Base-by-base conservation (phyloP, 2,888 invertebrate genomes). In the Invenusta paracnida region DNA sequence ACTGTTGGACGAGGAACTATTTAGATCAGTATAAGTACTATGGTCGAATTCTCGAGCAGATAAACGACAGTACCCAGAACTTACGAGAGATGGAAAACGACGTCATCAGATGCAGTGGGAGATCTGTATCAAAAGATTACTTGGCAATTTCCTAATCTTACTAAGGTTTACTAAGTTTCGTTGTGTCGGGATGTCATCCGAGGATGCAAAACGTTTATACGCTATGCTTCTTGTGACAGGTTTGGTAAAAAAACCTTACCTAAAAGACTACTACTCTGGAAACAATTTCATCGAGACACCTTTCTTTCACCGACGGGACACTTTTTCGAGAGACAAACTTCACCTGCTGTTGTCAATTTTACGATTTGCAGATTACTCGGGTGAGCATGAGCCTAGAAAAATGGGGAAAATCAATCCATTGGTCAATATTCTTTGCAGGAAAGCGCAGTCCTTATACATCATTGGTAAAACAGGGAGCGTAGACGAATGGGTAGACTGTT, bases 21-120 rank as follows among this genome's bases (percentile, higher is more conserved):
- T 79, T 79, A 79, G 79, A 79, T 79, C 79, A 79, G 79, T 79
- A 27, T n/a, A n/a, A n/a, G 79, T n/a, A 25, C 29, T 79, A 79
- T 79, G 79, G 79, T 79, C 79, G 79, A 79, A 79, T 79, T 79
- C 79, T 79, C 79, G n/a, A 79, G 79, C 79, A 79, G 79, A 23
- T 79, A 79, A 79, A 79, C 11, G 79, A n/a, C 79, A 79, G 28
- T 79, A 79, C 79, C 79, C 79, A 79, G 79, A 79, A 27, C 25
- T 79, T 2, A 79, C 79, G 25, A 79, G 79, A 79, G 79, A 79
- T 79, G 79, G 79, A 79, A 79, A n/a, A 79, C 79, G 79, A 79
- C n/a, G 79, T 79, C 79, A 79, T 79, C 79, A 79, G 79, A n/a
- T 79, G 79, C 79, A 79, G 28, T 79, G 79, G 79, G 79, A 79